Percentiles rank a stretch among this genome's conserved stretches.
These are phyloP conservation scores for Elaeidobius kamerunicus DNA, from an alignment of 2,888 invertebrate species.

Conservation along the genomic window DNA sequence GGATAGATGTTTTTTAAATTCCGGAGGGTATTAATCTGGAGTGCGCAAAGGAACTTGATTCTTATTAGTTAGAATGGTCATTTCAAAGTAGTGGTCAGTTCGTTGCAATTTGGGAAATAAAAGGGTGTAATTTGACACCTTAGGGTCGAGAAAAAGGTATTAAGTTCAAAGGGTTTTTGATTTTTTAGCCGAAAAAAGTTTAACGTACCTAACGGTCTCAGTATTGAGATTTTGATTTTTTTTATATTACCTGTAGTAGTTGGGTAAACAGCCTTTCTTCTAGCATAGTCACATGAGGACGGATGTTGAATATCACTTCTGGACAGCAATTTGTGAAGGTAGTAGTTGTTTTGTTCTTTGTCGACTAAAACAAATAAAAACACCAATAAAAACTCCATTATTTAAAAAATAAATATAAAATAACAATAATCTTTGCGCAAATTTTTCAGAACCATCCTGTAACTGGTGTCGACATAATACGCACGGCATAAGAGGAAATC, in stretches of 20 bases:
- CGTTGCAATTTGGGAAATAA: slow-evolving; percentile 15
- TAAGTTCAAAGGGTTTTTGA: slow-evolving; percentile 8
- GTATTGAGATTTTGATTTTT: neutral
- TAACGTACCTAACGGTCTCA: slow-evolving; percentile 11
- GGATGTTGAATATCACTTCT: slow-evolving; percentile 43
- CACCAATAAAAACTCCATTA: neutral
- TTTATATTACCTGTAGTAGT: slow-evolving; percentile 56
- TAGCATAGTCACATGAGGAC: slow-evolving; percentile 42
- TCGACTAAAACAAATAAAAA: slow-evolving; percentile 55
- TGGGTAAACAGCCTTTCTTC: slow-evolving; percentile 60
- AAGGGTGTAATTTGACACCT: slow-evolving; percentile 25
- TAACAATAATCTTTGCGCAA: neutral
- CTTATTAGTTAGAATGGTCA: slow-evolving; percentile 14
- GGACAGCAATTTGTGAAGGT: slow-evolving; percentile 48
- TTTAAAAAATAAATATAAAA: neutral
- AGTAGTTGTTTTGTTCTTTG: slow-evolving; percentile 62
- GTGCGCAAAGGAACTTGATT: slow-evolving; percentile 23
- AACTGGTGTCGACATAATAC: slow-evolving; percentile 19
- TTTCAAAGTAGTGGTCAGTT: slow-evolving; percentile 21
- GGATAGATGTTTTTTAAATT: slow-evolving; percentile 21
- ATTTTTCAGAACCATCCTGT: slow-evolving; percentile 9
- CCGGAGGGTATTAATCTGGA: slow-evolving; percentile 20
- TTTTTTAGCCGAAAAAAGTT: slow-evolving; percentile 11
- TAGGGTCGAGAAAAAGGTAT: slow-evolving; percentile 2
- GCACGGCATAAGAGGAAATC: slow-evolving; percentile 27